phyloP scores from a whole-genome alignment of 2,113 vertebrate species.

The Zosterops lateralis region DNA sequence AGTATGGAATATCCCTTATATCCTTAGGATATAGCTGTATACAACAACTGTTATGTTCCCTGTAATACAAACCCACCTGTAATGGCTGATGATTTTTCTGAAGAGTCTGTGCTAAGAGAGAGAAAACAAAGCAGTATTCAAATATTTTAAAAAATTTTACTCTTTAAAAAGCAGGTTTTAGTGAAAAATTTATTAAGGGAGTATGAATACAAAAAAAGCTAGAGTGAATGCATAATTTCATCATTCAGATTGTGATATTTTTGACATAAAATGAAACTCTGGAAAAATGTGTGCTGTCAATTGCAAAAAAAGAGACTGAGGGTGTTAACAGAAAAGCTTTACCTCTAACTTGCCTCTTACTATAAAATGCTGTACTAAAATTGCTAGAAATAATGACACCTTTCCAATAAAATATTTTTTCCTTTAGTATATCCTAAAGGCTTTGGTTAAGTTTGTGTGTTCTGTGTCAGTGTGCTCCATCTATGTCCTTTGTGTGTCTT shows the following conservation, averaged over 20 bases:
- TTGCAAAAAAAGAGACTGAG: neutral
- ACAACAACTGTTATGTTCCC: neutral
- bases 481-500: neutral
- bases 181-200: neutral
- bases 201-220: neutral
- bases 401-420: neutral
- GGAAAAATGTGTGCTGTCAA: neutral
- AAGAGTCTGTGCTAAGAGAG: neutral
- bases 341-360: neutral
- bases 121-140: neutral
- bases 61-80: neutral
- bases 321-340: neutral
- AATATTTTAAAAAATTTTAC: neutral
- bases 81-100: neutral
- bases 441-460: neutral
- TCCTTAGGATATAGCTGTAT: neutral
- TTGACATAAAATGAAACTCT: neutral
- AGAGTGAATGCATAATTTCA: neutral
- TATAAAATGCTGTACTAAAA: neutral
- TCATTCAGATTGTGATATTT: neutral
- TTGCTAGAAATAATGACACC: neutral
- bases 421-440: neutral
- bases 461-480: accelerated
- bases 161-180: neutral
- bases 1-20: neutral